A percentile compares a stretch with the other conserved stretches of the same genome.
These are phyloP conservation scores for Prionace glauca DNA, from an alignment of 2,797 vertebrate genomes.

Conservation along the genomic window DNA sequence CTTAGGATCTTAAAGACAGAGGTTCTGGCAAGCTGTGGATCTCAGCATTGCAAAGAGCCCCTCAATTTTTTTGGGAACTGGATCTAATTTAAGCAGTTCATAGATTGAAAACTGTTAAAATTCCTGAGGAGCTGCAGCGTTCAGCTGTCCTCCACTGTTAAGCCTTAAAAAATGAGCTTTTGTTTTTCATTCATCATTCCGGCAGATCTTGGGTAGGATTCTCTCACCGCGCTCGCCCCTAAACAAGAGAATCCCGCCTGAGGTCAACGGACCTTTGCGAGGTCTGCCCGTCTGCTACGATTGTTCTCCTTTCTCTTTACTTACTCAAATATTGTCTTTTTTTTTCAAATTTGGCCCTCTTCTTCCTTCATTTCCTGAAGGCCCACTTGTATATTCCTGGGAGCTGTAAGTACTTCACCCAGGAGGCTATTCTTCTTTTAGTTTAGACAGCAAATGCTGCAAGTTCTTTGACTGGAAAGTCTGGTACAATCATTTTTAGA, in stretches of 20 bases:
- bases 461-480: neutral
- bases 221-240: no score
- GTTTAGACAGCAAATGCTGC: neutral
- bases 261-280: no score
- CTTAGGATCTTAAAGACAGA: neutral
- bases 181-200: neutral
- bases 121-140: neutral
- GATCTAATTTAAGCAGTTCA: neutral
- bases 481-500: neutral
- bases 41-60: neutral
- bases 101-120: neutral
- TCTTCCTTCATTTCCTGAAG: neutral
- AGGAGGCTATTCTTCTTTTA: slow-evolving; percentile 5
- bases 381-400: no score
- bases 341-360: neutral
- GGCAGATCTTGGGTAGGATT: neutral
- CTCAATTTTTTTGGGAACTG: neutral
- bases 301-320: neutral
- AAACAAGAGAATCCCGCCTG: no score
- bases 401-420: neutral
- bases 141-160: neutral
- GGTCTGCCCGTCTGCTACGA: no score
- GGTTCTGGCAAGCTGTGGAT: neutral
- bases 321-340: neutral
- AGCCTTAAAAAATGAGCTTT: neutral